Evolutionary conservation across 2,797 vertebrate species (phyloP), one percentile per base, ranked within the genome.

Genomic region (Phalloptychus januarius): DNA sequence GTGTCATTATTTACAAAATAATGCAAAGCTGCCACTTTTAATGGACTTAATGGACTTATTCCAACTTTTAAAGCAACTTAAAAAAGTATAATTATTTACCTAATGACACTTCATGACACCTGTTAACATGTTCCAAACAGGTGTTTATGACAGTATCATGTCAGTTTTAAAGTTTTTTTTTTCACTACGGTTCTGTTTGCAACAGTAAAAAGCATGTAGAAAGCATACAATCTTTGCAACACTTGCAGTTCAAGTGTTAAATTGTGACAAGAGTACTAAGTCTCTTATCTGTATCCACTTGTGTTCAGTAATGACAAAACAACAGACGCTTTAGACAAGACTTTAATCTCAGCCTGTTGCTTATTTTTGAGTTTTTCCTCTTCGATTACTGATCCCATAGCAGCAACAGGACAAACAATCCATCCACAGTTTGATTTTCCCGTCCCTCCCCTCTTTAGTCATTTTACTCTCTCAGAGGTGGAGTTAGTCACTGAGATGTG

Each of bases 331-430:
- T 85, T 79, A 76, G 58, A 78, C 73, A 74, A 83, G 81, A 85
- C 93, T 95, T 96, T 96, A 89, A 95, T 94, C 93, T 94, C 74
- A 50, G 72, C 73, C 78, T 31, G 1, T 67, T 88, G 83, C 93
- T 94, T 93, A 92, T 92, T 85, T 92, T 91, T 63, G 71, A 74
- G 71, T 90, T 89, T 93, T 87, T 92, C 80, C 61, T 92, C 88
- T 54, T 44, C 40, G 74, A 74, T 90, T 79, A 83, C 82, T 75
- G 80, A 82, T 82, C 76, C 85, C 79, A 74, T 72, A 69, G 81
- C 81, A 83, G 79, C 74, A 76, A 69, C 1, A 54, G 15, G 72
- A 80, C 71, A 42, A 85, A 6, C 85, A 89, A 87, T 89, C 70
- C 78, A 76, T 87, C 84, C 75, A 78, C 61, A n/a, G 52, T 74